phyloP scores from a whole-genome alignment of 1,140 invertebrate species.

The Glossosoma conforme region DNA sequence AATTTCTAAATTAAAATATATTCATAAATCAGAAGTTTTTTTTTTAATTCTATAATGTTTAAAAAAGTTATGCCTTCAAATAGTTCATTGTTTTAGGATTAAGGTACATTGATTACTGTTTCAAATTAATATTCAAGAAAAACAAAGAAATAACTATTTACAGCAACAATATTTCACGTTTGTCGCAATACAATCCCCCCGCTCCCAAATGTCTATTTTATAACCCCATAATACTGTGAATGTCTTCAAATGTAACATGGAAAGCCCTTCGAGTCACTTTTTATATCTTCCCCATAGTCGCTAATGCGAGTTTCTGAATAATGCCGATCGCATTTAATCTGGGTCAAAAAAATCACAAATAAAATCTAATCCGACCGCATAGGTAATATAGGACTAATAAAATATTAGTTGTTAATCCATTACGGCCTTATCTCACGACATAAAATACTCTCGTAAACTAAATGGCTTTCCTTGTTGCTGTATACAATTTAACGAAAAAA shows the following conservation, averaged over 20 bases:
- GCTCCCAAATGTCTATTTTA: conserved; percentile 20
- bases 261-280: conserved; percentile 5
- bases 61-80: too few species aligned
- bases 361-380: background rate
- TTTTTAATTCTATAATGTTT: too few species aligned
- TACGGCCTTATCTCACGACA: conserved; percentile 4
- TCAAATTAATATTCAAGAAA: too few species aligned
- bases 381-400: conserved; percentile 5
- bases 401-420: conserved; percentile 20
- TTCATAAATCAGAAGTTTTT: too few species aligned
- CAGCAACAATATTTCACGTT: background rate
- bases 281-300: conserved; percentile 2
- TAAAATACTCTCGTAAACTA: conserved; percentile 15
- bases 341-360: background rate
- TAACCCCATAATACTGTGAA: conserved; percentile 16
- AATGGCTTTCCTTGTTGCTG: conserved; percentile 9
- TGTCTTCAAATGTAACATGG: conserved; percentile 6
- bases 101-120: too few species aligned
- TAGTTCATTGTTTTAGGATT: too few species aligned
- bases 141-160: too few species aligned
- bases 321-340: background rate
- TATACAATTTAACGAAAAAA: conserved; percentile 2
- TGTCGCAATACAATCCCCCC: background rate
- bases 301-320: conserved; percentile 3
- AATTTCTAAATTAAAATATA: too few species aligned